A percentile compares a stretch with the other conserved stretches of the same genome.
These are phyloP conservation scores for Pluvialis apricaria DNA, from an alignment of 2,113 vertebrate species.

Conservation along the genomic window DNA sequence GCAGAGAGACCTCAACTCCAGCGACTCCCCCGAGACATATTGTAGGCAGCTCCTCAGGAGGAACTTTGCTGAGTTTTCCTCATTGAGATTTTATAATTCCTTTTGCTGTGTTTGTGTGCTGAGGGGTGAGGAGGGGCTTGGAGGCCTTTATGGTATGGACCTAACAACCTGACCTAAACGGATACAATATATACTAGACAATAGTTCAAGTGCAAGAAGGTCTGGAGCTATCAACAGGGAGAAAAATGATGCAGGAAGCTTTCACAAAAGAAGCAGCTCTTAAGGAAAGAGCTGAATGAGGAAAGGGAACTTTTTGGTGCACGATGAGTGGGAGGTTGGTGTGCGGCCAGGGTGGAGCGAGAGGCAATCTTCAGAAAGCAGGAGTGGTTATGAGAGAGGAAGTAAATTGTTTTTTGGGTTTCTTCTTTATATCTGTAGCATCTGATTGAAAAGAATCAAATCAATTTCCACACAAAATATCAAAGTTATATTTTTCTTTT, in stretches of 20 bases:
- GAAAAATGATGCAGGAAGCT: slow-evolving; percentile 1
- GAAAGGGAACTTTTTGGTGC: not conserved
- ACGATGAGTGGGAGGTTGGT: not conserved
- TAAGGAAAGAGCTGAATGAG: not conserved
- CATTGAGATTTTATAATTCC: slow-evolving; percentile 22
- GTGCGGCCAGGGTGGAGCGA: not conserved
- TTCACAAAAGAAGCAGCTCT: slow-evolving; percentile 26
- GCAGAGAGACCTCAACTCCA: not conserved
- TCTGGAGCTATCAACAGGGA: not conserved
- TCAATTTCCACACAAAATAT: not conserved
- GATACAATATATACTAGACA: not conserved
- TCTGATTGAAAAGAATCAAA: not conserved
- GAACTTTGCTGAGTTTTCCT: slow-evolving; percentile 6
- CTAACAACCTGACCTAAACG: not conserved
- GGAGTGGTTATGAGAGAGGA: not conserved
- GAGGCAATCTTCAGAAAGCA: not conserved
- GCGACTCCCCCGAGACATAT: not conserved
- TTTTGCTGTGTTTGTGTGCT: not conserved
- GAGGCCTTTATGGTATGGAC: not conserved
- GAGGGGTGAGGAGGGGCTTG: not conserved
- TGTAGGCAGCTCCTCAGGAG: not conserved
- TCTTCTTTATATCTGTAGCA: not conserved
- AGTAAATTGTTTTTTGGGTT: not conserved
- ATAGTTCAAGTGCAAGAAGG: not conserved
- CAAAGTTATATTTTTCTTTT: not conserved